A percentile compares a stretch with the other conserved stretches of the same genome.
Conservation (phyloP, 2,888 invertebrate genomes). For the Opisthograptis luteolata region DNA sequence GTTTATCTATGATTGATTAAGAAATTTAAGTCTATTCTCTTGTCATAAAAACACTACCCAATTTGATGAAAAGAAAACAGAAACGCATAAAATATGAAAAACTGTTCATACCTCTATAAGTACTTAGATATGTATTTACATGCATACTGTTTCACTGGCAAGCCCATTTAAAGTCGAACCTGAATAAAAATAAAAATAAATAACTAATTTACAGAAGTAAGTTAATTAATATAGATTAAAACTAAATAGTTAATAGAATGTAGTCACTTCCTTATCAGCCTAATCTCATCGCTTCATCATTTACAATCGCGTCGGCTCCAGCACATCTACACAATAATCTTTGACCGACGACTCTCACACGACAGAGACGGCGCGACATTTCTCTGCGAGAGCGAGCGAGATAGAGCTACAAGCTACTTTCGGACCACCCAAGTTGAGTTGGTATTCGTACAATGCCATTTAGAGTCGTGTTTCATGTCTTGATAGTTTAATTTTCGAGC, state of each 20-base stretch:
- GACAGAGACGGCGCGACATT: slow-evolving; percentile 33
- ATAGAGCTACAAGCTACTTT: slow-evolving; percentile 43
- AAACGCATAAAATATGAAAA: no score
- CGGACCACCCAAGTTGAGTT: slow-evolving; percentile 76
- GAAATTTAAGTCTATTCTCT: no score
- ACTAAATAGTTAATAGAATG: neutral
- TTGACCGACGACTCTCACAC: slow-evolving; percentile 48
- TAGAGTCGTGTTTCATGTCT: slow-evolving; percentile 56
- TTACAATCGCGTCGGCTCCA: slow-evolving; percentile 26
- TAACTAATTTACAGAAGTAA: no score
- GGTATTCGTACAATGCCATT: slow-evolving; percentile 67
- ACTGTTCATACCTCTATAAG: no score
- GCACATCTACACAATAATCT: slow-evolving; percentile 54
- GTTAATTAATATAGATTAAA: neutral
- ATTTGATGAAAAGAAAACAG: no score
- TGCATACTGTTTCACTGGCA: no score
- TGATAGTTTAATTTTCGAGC: slow-evolving; percentile 62
- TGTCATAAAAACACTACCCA: no score
- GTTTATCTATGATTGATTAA: no score
- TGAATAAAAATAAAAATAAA: no score
- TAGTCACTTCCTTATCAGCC: neutral
- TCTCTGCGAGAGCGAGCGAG: slow-evolving; percentile 41
- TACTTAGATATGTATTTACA: no score
- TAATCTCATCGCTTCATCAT: slow-evolving; percentile 18
- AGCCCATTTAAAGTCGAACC: no score